Evolutionary conservation across 2,888 invertebrate species (phyloP), one percentile per base, ranked within the genome.

Genomic region (Tetheella fluctuosa): DNA sequence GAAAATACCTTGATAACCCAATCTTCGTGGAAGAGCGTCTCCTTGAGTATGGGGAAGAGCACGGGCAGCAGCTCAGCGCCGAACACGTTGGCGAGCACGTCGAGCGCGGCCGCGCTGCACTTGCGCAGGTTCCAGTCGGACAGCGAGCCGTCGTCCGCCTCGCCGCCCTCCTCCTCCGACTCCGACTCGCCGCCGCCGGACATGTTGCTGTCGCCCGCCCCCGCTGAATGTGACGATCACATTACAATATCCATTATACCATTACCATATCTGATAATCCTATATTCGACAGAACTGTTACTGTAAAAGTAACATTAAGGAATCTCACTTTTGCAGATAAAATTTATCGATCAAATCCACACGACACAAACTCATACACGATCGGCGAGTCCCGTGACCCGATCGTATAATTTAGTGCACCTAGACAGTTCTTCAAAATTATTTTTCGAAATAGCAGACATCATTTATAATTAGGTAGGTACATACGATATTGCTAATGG

Each of bases 111-210:
- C 0, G 99, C 99, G 76, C 99, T 98, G 85, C 99, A 99, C 91
- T 99, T 99, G 78, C 99, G 96, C 73, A 99, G 94, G 94, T 99
- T 99, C 99, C 99, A 99, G 90, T 99, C 99, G 0, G 98, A 98
- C 42, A 98, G 94, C 23, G 97, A 96, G 68, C 97, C 97, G 82
- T 99, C 99, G 85, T 98, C 98, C 69, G 96, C 97, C 20, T 95
- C 96, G 80, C 97, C 97, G 79, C 96, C 97, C 58, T 96, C 96
- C 62, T 97, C 97, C 64, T 97, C 96, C 72, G 96, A 96, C 63
- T 96, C 95, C 12, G 94, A 95, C 55, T 95, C 96, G 54, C 94
- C 95, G 34, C 94, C 95, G 57, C 93, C 93, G 0, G 93, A 88
- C 93, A 88, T 94, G 87, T 86, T 93, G 73, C 91, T 90, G 89